Evolutionary conservation across 30 jellyfish, hydroid and myxozoan species (phyloP), one percentile per base, ranked within the genome.

Genomic region (Hydractinia echinata): DNA sequence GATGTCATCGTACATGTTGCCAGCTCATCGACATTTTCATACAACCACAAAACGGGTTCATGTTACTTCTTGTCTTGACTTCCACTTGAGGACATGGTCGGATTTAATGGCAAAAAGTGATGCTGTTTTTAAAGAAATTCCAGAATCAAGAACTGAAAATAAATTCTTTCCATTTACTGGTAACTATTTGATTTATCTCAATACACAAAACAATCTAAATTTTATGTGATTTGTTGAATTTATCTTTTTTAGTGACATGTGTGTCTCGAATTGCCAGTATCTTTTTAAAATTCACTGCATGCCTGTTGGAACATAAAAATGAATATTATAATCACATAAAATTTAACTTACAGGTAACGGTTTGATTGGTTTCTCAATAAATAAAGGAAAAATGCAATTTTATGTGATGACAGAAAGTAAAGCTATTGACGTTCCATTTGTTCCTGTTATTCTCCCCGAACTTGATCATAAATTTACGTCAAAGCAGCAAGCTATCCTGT

Each of bases 111-210:
- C 76, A 64, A 81, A 76, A 6, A 91, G 93, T 73, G 95, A 89
- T 85, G 97, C 95, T 14, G 87, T 89, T 61, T 67, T 89, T 16
- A 89, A 89, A 61, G 88, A 84, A 69, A 71, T 83, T 8, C 97
- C 97, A 3, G 87, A 88, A 44, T 88, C 92, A 30, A 76, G 95
- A 60, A 91, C 85, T 49, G 97, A 89, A 72, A 87, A 89, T 66
- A 78, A 76, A 56, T 89, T 89, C 70, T 72, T 84, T 50, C 97
- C 97, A 6, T 89, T 89, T 82, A 55, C 91, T 51, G 97, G 97
- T 84, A 51, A 80, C 93, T n/a, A 10, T n/a, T 51, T 55, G n/a
- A 8, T 55, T 7, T 56, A 15, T 39, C 8, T 4, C 20, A 2
- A 8, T 53, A 53, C 10, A 48, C 14, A 4, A 14, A n/a, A 9